These are phyloP conservation scores for Eulemur rubriventer DNA, from an alignment of 2,797 vertebrate genomes.

Conservation along the genomic window DNA sequence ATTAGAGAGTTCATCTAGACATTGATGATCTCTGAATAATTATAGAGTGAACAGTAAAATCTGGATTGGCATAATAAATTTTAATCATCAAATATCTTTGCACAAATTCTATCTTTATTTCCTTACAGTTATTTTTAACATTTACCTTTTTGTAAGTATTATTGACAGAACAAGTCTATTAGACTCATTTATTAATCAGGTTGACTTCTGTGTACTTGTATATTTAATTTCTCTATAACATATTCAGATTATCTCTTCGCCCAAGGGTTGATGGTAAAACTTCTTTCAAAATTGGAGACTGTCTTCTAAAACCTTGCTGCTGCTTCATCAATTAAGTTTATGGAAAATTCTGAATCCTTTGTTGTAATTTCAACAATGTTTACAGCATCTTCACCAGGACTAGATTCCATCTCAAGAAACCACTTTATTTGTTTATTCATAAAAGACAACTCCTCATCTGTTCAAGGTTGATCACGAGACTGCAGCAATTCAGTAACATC, in stretches of 20 bases:
- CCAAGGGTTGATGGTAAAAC: not conserved
- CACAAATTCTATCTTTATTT: not conserved
- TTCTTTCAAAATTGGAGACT: not conserved
- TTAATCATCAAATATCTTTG: constrained; percentile 3
- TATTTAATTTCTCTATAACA: not conserved
- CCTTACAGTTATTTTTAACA: not conserved
- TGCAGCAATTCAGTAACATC: not conserved
- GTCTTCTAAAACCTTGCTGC: not conserved
- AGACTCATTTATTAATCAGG: not conserved
- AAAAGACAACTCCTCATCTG: not conserved
- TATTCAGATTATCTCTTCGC: not conserved
- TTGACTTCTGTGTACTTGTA: not conserved
- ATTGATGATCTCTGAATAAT: not conserved
- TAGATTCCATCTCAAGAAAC: not conserved
- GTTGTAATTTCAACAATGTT: not conserved
- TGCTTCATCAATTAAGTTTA: not conserved
- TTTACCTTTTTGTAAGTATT: not conserved
- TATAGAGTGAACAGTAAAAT: not conserved
- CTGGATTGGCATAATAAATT: not conserved
- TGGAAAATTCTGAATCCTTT: not conserved
- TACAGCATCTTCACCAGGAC: not conserved
- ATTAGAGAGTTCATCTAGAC: not conserved
- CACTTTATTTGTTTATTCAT: not conserved
- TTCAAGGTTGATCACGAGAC: not conserved
- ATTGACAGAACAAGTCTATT: not conserved